Base-by-base conservation (phyloP, 2,888 invertebrate genomes). In the Platycheirus albimanus region DNA sequence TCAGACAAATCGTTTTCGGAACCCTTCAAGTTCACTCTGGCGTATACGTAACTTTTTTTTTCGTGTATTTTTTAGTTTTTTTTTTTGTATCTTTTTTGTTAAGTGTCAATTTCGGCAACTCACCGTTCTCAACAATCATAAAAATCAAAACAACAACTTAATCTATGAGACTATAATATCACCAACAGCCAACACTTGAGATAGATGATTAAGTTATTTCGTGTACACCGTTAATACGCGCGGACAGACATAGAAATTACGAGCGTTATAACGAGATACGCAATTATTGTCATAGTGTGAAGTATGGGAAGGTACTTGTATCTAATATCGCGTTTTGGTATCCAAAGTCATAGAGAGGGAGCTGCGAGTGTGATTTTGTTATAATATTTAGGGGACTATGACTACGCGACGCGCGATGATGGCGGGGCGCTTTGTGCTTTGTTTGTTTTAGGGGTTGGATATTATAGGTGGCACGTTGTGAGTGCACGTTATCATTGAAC, bases 141-240 rank as follows among this genome's bases (percentile, higher is more conserved):
- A 66, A 78, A 78, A 66, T 72, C 64, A 72, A 78, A 72, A 78
- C 51, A 79, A 61, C 72, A 67, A 45, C 61, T 71, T 72, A 78
- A 78, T 78, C 78, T 61, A 61, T 13, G 52, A 72, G 58, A 61
- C 61, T 72, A 54, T 58, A 41, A 61, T 61, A 72, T 24, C 24
- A 45, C 47, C 67, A n/a, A n/a, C n/a, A n/a, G n/a, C 61, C 54
- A 79, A 67, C 78, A 79, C 72, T 79, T 67, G 45, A 79, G 74
- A 67, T 72, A 67, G 58, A 54, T 72, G 52, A 79, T 79, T 79
- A 72, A 72, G 61, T 38, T 72, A 38, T 71, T 61, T 63, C 67
- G 67, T 38, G 56, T 52, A 38, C 36, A 47, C 47, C 33, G 72
- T 54, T 41, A 41, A 58, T 45, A 78, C 78, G 58, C 66, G 61